These are phyloP conservation scores for Branchipolynoe longqiensis DNA, from an alignment of 2,888 invertebrate species.

Conservation along the genomic window DNA sequence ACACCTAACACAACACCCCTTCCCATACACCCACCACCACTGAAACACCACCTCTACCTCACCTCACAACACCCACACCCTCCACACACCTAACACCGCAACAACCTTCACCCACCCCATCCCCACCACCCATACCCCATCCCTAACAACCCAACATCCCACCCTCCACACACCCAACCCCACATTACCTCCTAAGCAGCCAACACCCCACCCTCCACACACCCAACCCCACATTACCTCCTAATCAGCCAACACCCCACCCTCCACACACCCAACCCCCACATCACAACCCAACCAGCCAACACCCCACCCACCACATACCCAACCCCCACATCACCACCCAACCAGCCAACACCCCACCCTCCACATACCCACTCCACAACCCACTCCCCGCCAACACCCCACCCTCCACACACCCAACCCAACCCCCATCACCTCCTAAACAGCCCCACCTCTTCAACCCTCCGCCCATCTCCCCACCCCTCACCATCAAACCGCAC, in stretches of 20 bases:
- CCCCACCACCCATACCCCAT: neutral
- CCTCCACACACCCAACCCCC: no score
- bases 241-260: no score
- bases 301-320: no score
- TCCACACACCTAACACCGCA: neutral
- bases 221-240: neutral
- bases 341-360: no score
- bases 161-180: neutral
- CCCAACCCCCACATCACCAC: no score
- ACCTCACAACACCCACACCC: neutral
- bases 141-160: neutral
- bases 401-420: no score
- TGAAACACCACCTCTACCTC: neutral
- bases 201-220: neutral
- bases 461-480: neutral
- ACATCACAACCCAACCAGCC: no score
- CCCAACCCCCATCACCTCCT: no score
- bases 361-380: no score
- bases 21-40: no score
- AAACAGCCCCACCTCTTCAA: neutral
- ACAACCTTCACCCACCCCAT: neutral
- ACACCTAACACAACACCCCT: no score
- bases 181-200: neutral
- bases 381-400: no score
- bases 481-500: neutral